Base-by-base conservation (phyloP, 2,797 vertebrate genomes). In the Cirrhinus molitorella region DNA sequence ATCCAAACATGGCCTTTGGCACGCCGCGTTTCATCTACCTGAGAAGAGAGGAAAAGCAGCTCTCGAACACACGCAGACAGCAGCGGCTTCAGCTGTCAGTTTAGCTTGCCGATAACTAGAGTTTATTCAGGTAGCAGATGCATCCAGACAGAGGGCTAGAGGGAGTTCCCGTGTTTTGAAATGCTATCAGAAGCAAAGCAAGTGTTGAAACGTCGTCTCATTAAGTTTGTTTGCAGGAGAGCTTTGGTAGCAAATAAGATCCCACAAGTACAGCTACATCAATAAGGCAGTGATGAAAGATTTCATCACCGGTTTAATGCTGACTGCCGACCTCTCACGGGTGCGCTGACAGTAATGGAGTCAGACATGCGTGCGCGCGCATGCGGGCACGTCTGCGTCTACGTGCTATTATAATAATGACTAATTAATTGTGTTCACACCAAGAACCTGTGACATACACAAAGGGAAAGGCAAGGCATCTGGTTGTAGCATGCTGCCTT, bases 351-450 rank as follows among this genome's bases (percentile, higher is more conserved):
- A 79, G 68, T 85, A 79, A 87, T 85, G 45, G 14, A 51, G 45
- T 76, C 59, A 78, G 85, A 87, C 81, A 5, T 53, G 75, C 4
- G 17, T 67, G 85, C n/a, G 8, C 5, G 23, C 3, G 55, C 28
- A 17, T 75, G 63, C 59, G 61, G 34, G 47, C 61, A 34, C 6
- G 68, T 23, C 75, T 43, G 70, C 21, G 23, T 59, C 61, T 57
- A 71, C 28, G 80, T 79, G 82, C 80, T 82, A 68, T 72, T 63
- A 63, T 83, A 81, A 87, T 87, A 89, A 87, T 78, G 72, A 86
- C 82, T 79, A 75, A 87, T 87, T 87, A 87, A 85, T 86, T 80
- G 87, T 70, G 75, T 84, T 83, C 79, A 85, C 84, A 83, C 74
- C 61, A 57, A 83, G 14, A 83, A 55, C 45, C 73, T 71, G 55